Percentiles rank a stretch among this genome's conserved stretches.
Evolutionary conservation across 2,888 invertebrate genomes (phyloP).

Genomic region (Strigamia maritima): DNA sequence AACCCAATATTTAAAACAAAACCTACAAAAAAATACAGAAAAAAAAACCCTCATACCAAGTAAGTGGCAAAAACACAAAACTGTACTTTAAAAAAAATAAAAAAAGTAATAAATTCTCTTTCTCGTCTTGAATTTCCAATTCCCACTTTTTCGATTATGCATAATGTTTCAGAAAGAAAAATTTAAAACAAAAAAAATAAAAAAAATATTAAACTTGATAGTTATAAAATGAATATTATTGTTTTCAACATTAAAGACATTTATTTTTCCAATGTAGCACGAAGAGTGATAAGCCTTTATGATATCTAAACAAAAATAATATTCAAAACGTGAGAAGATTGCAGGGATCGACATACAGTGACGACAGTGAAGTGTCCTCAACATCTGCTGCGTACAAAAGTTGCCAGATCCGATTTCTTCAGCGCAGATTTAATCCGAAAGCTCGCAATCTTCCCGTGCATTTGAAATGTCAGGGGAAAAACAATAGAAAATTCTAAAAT

Average conservation of each 20-base stretch:
- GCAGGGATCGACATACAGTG: background rate
- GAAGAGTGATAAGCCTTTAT: background rate
- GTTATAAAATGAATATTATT: background rate
- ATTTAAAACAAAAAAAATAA: background rate
- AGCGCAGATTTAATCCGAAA: background rate
- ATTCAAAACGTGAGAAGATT: background rate
- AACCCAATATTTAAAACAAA: background rate
- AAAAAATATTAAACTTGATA: background rate
- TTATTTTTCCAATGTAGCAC: no score
- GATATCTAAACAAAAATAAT: background rate
- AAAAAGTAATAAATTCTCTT: background rate
- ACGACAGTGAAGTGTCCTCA: conserved; percentile 14
- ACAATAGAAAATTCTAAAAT: background rate
- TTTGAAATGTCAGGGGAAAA: background rate
- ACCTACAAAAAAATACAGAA: no score
- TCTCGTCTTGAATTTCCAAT: conserved; percentile 8
- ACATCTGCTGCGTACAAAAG: conserved; percentile 19
- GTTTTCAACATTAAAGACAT: background rate
- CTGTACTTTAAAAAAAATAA: conserved; percentile 5
- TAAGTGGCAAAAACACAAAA: background rate
- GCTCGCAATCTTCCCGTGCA: background rate
- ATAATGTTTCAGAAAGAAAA: background rate
- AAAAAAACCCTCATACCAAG: background rate
- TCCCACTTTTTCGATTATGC: conserved; percentile 5
- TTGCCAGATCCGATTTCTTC: conserved; percentile 5